phyloP scores from a whole-genome alignment of 2,888 invertebrate species.

The Periphyllus acericola region DNA sequence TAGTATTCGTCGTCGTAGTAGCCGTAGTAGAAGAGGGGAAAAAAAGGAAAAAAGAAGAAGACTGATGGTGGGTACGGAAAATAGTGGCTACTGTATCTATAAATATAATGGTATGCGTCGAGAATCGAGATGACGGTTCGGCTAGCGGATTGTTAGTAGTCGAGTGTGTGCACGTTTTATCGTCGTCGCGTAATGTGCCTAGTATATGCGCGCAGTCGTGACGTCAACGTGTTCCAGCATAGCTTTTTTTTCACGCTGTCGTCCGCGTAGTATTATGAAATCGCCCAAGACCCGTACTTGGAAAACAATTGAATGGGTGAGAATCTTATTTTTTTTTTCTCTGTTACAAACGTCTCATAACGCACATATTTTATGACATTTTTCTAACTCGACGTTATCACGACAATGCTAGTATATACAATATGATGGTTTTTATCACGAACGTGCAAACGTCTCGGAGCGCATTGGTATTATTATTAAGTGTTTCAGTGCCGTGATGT shows the following conservation, averaged over 20 bases:
- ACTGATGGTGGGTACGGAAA: constrained; percentile 57
- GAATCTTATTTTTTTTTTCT: background rate
- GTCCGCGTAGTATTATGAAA: background rate
- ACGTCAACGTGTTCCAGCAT: constrained; percentile 49
- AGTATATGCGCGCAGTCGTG: constrained; percentile 26
- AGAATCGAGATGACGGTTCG: constrained; percentile 59
- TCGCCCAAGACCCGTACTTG: constrained; percentile 8
- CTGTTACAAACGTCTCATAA: background rate
- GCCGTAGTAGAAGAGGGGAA: background rate
- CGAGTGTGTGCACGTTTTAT: constrained; percentile 48
- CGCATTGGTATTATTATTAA: background rate
- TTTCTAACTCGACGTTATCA: background rate
- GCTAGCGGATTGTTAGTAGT: constrained; percentile 46
- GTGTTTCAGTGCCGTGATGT: background rate
- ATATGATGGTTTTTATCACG: background rate
- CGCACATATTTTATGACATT: background rate
- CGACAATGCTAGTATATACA: background rate
- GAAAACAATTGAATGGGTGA: constrained; percentile 28
- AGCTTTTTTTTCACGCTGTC: background rate
- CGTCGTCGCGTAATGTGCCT: constrained; percentile 40
- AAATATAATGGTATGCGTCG: constrained; percentile 60
- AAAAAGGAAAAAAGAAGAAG: constrained; percentile 41
- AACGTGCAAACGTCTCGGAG: background rate
- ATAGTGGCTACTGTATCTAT: constrained; percentile 52
- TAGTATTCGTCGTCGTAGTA: background rate